Evolutionary conservation across 64 coral and sea anemone species (phyloP).

Genomic region (Pachyseris speciosa): DNA sequence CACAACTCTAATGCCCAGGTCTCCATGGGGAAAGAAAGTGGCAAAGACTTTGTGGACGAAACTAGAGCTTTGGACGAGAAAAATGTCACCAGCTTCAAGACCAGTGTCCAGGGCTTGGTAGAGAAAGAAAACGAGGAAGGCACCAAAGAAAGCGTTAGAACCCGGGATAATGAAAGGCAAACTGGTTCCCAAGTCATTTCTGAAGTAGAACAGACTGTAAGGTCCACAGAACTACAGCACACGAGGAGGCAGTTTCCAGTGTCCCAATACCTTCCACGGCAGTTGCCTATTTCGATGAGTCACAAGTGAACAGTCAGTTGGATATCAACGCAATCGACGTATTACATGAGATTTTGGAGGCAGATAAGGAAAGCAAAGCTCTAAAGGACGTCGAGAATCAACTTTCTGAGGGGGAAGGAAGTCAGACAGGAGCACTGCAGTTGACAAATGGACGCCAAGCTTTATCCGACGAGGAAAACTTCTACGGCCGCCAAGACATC

Average conservation of each 20-base stretch:
- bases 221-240: background rate
- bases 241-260: background rate
- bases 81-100: background rate
- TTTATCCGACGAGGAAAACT: conserved; percentile 3
- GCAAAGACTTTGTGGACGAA: background rate
- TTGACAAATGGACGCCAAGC: background rate
- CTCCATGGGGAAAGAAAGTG: background rate
- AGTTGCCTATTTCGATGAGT: background rate
- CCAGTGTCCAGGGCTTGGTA: background rate
- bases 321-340: background rate
- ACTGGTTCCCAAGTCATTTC: background rate
- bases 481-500: background rate
- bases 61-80: background rate
- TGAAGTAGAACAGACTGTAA: background rate
- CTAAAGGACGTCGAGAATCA: background rate
- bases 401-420: background rate
- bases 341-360: background rate
- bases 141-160: background rate
- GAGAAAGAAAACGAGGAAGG: background rate
- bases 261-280: background rate
- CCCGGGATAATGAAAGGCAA: no score
- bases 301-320: background rate
- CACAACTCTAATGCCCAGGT: background rate
- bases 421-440: background rate
- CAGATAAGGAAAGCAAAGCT: background rate